Evolutionary conservation across 2,113 vertebrate genomes (phyloP).

Genomic region (Hippocampus abdominalis): DNA sequence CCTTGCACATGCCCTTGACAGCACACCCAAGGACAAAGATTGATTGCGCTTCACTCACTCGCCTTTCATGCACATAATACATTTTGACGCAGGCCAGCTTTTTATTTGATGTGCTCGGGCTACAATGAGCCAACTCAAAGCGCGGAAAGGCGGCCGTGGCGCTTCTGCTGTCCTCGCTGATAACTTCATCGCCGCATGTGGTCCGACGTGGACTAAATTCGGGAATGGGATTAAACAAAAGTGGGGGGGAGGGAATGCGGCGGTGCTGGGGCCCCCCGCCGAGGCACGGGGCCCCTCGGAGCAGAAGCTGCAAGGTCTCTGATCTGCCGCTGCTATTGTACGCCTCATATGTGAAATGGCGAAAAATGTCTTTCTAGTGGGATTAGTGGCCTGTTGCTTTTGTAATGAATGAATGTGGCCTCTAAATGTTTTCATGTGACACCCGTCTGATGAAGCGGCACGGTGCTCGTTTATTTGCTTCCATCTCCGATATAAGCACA

Average conservation of each 20-base stretch:
- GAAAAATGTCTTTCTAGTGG: slow-evolving; percentile 84
- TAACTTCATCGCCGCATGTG: slow-evolving; percentile 99
- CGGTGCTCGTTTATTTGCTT: slow-evolving; percentile 40
- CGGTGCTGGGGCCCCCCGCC: slow-evolving; percentile 83
- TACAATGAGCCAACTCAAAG: slow-evolving; percentile 85
- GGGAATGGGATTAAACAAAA: slow-evolving; percentile 86
- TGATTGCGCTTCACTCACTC: slow-evolving; percentile 93
- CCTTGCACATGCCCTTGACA: slow-evolving; percentile 84
- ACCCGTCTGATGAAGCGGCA: slow-evolving; percentile 35
- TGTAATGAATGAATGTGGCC: slow-evolving; percentile 91
- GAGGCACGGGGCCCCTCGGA: slow-evolving; percentile 77
- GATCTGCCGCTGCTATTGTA: slow-evolving; percentile 94
- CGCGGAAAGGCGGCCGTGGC: slow-evolving; percentile 73
- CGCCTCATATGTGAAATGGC: slow-evolving; percentile 78
- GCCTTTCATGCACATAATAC: slow-evolving; percentile 99
- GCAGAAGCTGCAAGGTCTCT: slow-evolving; percentile 88
- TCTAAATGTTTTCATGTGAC: slow-evolving; percentile 62
- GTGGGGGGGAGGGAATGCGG: slow-evolving; percentile 82
- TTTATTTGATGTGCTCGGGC: slow-evolving; percentile 84
- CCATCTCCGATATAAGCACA: slow-evolving; percentile 23
- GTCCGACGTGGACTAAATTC: slow-evolving; percentile 86
- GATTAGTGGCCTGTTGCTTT: slow-evolving; percentile 88
- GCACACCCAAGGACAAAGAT: slow-evolving; percentile 82
- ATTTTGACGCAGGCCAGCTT: slow-evolving; percentile 87
- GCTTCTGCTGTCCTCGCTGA: slow-evolving; percentile 84